Base-by-base conservation (phyloP, 37 sponge, comb jelly and placozoan genomes). In the Hormiphora californensis region DNA sequence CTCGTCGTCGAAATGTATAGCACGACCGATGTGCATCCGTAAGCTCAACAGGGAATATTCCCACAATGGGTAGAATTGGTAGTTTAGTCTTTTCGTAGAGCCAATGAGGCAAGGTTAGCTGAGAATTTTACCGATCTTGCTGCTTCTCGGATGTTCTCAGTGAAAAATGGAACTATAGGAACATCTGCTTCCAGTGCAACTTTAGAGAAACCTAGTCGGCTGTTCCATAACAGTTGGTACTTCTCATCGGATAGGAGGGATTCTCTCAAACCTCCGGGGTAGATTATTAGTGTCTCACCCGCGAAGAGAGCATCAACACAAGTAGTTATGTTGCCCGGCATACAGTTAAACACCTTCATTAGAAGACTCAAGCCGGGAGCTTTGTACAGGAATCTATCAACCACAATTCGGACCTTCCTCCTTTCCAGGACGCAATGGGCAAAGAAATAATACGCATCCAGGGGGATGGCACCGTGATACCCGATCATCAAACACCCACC, bases 151-250 rank as follows among this genome's bases (percentile, higher is more conserved):
- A 65, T 65, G 36, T 65, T 65, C 17, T 65, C 67, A 33, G 67
- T 65, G 37, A 65, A 65, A 31, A 65, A 65, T 4, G 67, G 67
- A 11, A 65, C 28, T 7, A 65, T 65, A 3, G 67, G 67, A 28
- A 65, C 67, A 65, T 65, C 67, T 33, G 67, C 67, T 65, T 65
- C 67, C 12, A 65, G 67, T 36, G 67, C 67, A 33, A 32, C 67
- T 39, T 39, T 21, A 19, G 67, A 65, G 34, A 65, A 65, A 1
- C 67, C 67, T 33, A 36, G 33, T 3, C 67, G 67, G 12, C 38
- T 39, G 34, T 65, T 27, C 67, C 67, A 65, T 32, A 65, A 36
- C 36, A 65, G 17, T 32, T 65, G 38, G 34, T 65, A 65, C 5
- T 65, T 65, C 17, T 65, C 67, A 65, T 65, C 67, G 34, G 67